Percentiles rank a stretch among this genome's conserved stretches.
phyloP scores from a whole-genome alignment of 2,888 invertebrate genomes.

The Matsumyia berberina region DNA sequence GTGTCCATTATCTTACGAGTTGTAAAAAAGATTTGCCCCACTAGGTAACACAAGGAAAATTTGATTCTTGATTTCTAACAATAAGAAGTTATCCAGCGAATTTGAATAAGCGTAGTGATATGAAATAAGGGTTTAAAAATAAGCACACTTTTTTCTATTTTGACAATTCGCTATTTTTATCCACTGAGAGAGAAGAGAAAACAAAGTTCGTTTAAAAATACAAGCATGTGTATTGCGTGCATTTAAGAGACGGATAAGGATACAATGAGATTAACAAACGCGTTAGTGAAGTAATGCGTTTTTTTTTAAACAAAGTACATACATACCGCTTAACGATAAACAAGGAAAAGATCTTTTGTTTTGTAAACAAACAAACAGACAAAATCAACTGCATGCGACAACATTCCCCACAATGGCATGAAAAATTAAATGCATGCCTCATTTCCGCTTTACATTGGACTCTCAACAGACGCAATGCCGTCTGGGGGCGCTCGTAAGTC shows the following conservation, averaged over 20 bases:
- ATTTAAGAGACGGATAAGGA: conserved; percentile 17
- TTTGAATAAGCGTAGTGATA: conserved; percentile 32
- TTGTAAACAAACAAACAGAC: conserved; percentile 42
- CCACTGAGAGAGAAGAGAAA: conserved; percentile 31
- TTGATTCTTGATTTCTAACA: background rate
- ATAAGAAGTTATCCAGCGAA: conserved; percentile 34
- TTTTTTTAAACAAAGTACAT: background rate
- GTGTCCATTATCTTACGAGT: conserved; percentile 3
- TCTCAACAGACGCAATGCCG: conserved; percentile 62
- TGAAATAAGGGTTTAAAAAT: conserved; percentile 48
- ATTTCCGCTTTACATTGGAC: conserved; percentile 58
- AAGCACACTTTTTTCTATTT: conserved; percentile 37
- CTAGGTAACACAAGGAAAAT: conserved; percentile 7
- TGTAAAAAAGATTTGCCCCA: conserved; percentile 8
- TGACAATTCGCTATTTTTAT: conserved; percentile 52
- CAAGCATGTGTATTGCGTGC: background rate
- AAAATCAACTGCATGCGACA: conserved; percentile 30
- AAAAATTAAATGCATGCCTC: conserved; percentile 34
- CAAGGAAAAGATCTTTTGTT: conserved; percentile 61
- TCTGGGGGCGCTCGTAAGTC: conserved; percentile 28
- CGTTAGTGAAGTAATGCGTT: background rate
- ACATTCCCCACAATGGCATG: conserved; percentile 40
- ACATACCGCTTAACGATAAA: conserved; percentile 15
- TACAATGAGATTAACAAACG: conserved; percentile 3
- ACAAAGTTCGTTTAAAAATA: background rate